Base-by-base conservation (phyloP, 2,113 vertebrate species). In the Microcebus tavaratra region DNA sequence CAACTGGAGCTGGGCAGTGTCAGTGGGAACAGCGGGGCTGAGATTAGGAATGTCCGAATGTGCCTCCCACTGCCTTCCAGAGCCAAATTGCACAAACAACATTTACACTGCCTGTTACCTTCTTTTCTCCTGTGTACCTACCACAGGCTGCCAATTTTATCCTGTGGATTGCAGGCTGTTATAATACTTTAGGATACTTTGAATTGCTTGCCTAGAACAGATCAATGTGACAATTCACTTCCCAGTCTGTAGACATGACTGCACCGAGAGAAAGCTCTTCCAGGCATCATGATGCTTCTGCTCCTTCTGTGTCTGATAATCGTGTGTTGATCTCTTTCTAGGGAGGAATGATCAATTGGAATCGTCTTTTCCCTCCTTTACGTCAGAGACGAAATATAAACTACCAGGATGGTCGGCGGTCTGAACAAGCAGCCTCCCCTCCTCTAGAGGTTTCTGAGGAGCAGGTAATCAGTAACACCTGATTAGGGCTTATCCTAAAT, bases 281-380 rank as follows among this genome's bases (percentile, higher is more conserved):
- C 0, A 2, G 10, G 48, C 12, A 0, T 29, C 20, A 2, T 13
- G 3, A 65, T 18, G 3, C 0, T 4, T 89, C 59, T 25, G 6
- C 13, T 42, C 36, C 36, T 42, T 31, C 55, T 39, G 50, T 63
- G 45, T 96, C 21, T 97, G 34, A 96, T 88, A 55, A 39, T 13
- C 25, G 20, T 31, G 21, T 59, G 17, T 97, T 98, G 68, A 36
- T 96, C 45, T 95, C 23, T 34, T 98, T 98, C 72, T 96, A 99
- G 99, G 98, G 98, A 94, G 99, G 99, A 88, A 98, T 99, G 96
- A 98, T 99, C 97, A 99, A 99, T 97, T 99, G 99, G 99, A 99
- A 99, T 90, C 98, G 99, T 96, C 98, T 99, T 85, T 99, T 99
- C 96, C 99, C 99, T 72, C 99, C 99, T 50, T 96, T 99, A 91